Evolutionary conservation across 2,888 invertebrate genomes (phyloP).

Genomic region (Drosophila multiciliata): DNA sequence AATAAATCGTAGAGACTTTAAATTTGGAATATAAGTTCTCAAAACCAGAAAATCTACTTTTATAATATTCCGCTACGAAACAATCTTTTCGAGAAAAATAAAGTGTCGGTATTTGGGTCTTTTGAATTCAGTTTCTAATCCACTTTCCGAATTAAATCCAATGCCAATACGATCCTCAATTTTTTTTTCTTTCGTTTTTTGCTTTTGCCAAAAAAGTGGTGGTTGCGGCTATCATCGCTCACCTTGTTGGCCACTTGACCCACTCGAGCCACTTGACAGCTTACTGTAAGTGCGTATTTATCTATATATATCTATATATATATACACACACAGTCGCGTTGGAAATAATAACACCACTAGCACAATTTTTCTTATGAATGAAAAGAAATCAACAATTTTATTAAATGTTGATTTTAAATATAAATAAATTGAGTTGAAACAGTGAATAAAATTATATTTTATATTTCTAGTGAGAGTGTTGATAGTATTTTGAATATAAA

Average conservation of each 20-base stretch:
- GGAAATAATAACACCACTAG: conserved; percentile 5
- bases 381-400: neutral
- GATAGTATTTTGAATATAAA: neutral
- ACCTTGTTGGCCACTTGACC: conserved; percentile 46
- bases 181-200: neutral
- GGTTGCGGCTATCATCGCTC: conserved; percentile 15
- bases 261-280: conserved; percentile 61
- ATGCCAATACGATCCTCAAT: conserved; percentile 25
- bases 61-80: neutral
- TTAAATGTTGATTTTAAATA: no score
- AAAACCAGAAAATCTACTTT: neutral
- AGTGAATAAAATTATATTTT: neutral
- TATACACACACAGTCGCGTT: conserved; percentile 3
- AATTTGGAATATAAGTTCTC: neutral
- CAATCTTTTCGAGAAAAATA: neutral
- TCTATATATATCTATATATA: neutral
- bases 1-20: neutral
- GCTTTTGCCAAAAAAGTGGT: neutral
- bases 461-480: neutral
- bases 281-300: conserved; percentile 49
- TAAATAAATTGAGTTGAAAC: no score
- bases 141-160: conserved; percentile 7
- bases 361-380: neutral
- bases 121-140: neutral
- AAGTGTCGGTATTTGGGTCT: neutral